These are phyloP conservation scores for Myotis vivesi DNA, from an alignment of 2,797 vertebrate species.

Conservation along the genomic window DNA sequence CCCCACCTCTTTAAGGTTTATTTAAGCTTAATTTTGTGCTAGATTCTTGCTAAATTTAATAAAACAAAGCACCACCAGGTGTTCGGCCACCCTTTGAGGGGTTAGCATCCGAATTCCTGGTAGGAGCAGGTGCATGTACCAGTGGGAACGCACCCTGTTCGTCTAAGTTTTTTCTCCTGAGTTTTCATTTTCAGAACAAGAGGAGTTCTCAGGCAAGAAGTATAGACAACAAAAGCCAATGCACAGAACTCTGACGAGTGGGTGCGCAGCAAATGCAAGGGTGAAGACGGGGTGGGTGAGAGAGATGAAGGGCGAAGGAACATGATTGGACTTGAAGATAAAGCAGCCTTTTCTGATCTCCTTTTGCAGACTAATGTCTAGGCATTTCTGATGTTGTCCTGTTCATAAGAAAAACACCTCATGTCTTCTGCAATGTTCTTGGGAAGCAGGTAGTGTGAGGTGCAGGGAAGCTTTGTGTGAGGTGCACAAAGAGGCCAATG, in stretches of 20 bases:
- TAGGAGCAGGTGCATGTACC: background rate
- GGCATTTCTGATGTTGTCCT: background rate
- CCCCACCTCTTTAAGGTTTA: conserved; percentile 15
- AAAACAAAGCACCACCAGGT: background rate
- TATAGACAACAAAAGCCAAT: background rate
- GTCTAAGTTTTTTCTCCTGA: background rate
- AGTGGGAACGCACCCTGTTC: background rate
- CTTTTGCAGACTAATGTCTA: background rate
- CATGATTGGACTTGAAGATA: fast-evolving
- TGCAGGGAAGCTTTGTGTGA: background rate
- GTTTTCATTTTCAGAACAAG: background rate
- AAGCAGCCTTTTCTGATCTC: background rate
- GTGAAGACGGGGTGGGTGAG: background rate
- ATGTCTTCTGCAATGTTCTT: background rate
- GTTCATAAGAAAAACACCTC: background rate
- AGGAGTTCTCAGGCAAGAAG: background rate
- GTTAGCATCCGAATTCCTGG: background rate
- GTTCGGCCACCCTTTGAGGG: background rate
- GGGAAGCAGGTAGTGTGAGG: background rate
- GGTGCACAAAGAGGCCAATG: background rate
- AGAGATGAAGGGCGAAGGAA: background rate
- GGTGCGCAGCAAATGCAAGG: too few relatives aligned
- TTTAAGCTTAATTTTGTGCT: background rate
- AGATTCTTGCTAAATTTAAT: background rate
- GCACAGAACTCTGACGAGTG: background rate